These are phyloP conservation scores for Triplophysa bombifrons DNA, from an alignment of 2,797 vertebrate species.

Conservation along the genomic window DNA sequence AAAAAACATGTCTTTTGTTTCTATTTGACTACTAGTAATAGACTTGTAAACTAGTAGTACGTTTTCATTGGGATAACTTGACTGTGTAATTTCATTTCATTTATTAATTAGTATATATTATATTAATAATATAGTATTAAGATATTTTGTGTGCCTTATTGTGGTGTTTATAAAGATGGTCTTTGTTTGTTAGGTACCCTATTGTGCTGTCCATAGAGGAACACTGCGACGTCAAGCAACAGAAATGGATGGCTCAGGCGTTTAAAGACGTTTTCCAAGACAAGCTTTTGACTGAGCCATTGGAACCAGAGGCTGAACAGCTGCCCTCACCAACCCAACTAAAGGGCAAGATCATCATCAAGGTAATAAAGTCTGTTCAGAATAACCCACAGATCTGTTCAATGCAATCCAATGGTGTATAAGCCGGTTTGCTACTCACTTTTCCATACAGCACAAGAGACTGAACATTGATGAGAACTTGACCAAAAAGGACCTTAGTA, in stretches of 20 bases:
- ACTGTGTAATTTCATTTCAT: too few relatives aligned
- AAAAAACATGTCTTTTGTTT: too few relatives aligned
- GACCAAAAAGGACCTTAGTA: slow-evolving; percentile 79
- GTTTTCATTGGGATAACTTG: too few relatives aligned
- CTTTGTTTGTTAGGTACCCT: slow-evolving; percentile 82
- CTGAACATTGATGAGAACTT: slow-evolving; percentile 82
- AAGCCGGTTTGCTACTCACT: neutral
- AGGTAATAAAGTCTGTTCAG: slow-evolving; percentile 71
- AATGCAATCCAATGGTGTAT: neutral
- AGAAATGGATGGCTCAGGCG: slow-evolving; percentile 90
- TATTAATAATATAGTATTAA: too few relatives aligned
- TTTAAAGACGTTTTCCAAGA: slow-evolving; percentile 92
- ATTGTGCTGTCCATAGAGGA: slow-evolving; percentile 95
- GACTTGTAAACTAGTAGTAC: too few relatives aligned
- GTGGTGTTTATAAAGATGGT: too few relatives aligned
- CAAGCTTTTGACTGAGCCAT: slow-evolving; percentile 83
- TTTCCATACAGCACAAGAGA: slow-evolving; percentile 88
- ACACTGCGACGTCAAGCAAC: slow-evolving; percentile 90
- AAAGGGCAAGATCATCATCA: slow-evolving; percentile 93
- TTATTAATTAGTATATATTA: too few relatives aligned
- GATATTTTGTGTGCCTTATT: too few relatives aligned
- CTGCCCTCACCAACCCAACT: slow-evolving; percentile 92
- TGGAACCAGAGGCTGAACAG: slow-evolving; percentile 91
- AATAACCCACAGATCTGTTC: neutral
- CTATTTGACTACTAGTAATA: too few relatives aligned